phyloP scores from a whole-genome alignment of 2,797 vertebrate species.

The Pipistrellus kuhlii region DNA sequence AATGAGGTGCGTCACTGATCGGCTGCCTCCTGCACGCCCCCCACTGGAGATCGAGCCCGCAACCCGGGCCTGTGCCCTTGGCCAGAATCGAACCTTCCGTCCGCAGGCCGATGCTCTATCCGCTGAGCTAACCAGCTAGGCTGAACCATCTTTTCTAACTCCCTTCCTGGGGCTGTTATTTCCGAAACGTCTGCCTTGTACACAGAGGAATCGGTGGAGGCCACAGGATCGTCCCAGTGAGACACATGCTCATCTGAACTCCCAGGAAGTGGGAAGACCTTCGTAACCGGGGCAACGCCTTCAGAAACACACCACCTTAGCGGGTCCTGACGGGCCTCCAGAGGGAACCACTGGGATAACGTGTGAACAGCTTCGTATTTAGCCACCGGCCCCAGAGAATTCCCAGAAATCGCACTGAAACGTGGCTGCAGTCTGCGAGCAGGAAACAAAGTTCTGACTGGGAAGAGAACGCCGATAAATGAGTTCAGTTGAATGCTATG shows the following conservation, averaged over 20 bases:
- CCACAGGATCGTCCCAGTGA: not conserved
- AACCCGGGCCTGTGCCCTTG: too few species aligned
- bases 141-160: slow-evolving; percentile 22
- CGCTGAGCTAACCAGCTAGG: too few species aligned
- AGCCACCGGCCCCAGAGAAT: not conserved
- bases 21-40: too few species aligned
- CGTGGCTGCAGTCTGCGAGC: not conserved
- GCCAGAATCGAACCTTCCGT: too few species aligned
- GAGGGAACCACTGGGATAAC: not conserved
- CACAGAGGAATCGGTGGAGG: not conserved
- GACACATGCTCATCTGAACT: not conserved
- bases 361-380: not conserved
- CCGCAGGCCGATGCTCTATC: too few species aligned
- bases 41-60: too few species aligned
- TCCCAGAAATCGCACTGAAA: not conserved
- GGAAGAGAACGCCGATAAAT: not conserved
- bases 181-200: slow-evolving; percentile 8
- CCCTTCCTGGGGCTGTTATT: not conserved
- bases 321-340: not conserved
- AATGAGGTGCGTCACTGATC: not conserved
- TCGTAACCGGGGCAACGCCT: not conserved
- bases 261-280: not conserved
- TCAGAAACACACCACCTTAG: not conserved
- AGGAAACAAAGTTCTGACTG: slow-evolving; percentile 36
- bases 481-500: not conserved